phyloP scores from a whole-genome alignment of 2,888 invertebrate genomes.

The Pseudococcus viburni region DNA sequence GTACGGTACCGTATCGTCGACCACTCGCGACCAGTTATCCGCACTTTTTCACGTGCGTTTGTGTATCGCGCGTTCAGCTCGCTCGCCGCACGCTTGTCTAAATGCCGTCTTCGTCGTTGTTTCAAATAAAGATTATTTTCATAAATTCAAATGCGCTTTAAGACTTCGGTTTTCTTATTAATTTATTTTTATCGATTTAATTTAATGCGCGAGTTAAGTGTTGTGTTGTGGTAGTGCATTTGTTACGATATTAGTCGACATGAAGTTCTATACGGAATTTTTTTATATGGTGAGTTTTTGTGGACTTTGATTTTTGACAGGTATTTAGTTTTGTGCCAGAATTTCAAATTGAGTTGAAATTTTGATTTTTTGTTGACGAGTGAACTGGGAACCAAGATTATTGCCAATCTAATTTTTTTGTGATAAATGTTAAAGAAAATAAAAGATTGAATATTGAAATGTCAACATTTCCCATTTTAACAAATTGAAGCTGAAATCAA shows the following conservation, averaged over 20 bases:
- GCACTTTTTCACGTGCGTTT: conserved; percentile 48
- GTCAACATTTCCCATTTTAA: too few species aligned
- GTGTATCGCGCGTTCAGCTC: conserved; percentile 54
- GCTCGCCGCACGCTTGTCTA: not conserved
- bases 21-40: conserved; percentile 59
- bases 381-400: too few species aligned
- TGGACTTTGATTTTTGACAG: not conserved
- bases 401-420: too few species aligned
- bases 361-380: not conserved
- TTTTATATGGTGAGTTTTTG: not conserved
- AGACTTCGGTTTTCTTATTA: conserved; percentile 52
- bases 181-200: conserved; percentile 21
- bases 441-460: too few species aligned
- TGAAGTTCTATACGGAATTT: not conserved
- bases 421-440: too few species aligned
- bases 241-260: not conserved
- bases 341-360: not conserved
- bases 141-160: conserved; percentile 43
- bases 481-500: too few species aligned
- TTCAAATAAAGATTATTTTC: conserved; percentile 48
- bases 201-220: conserved; percentile 10
- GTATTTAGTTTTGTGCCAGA: not conserved
- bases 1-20: conserved; percentile 54
- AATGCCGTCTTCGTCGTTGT: conserved; percentile 10
- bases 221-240: conserved; percentile 44